A percentile compares a stretch with the other conserved stretches of the same genome.
phyloP scores from a whole-genome alignment of 1,140 invertebrate species.

The Penaeus japonicus region DNA sequence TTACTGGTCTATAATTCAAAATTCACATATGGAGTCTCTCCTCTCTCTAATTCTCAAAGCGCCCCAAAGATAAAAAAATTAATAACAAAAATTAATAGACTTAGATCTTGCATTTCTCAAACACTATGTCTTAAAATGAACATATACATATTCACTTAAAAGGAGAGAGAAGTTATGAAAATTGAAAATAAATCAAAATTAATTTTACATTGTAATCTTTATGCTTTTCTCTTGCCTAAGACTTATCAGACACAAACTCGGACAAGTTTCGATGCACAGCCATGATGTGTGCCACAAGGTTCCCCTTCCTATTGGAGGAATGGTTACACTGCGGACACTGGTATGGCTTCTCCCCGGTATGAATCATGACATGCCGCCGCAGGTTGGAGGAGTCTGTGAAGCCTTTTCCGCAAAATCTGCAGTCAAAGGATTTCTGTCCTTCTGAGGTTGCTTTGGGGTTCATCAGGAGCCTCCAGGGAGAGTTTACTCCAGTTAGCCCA shows the following conservation, averaged over 20 bases:
- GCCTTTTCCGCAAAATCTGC: constrained; percentile 42
- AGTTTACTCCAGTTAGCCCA: constrained; percentile 31
- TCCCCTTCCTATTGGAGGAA: constrained; percentile 41
- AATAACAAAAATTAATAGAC: no score
- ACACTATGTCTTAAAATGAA: no score
- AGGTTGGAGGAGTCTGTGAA: constrained; percentile 41
- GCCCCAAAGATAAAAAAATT: no score
- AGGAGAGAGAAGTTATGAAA: no score
- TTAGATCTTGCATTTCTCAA: no score
- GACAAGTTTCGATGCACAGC: constrained; percentile 14
- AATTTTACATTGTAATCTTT: neutral
- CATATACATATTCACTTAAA: no score
- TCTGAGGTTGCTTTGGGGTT: constrained; percentile 19
- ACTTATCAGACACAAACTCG: neutral
- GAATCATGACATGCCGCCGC: constrained; percentile 43
- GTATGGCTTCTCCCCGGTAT: constrained; percentile 46
- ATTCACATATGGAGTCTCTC: no score
- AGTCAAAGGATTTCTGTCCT: constrained; percentile 25
- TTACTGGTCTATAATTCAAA: no score
- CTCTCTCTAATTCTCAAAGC: no score
- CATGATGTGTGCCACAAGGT: constrained; percentile 39
- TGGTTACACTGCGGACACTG: constrained; percentile 44
- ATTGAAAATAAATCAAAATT: no score
- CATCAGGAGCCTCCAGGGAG: constrained; percentile 28
- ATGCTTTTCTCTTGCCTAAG: neutral